phyloP scores from a whole-genome alignment of 2,113 vertebrate genomes.

The Archocentrus centrarchus region DNA sequence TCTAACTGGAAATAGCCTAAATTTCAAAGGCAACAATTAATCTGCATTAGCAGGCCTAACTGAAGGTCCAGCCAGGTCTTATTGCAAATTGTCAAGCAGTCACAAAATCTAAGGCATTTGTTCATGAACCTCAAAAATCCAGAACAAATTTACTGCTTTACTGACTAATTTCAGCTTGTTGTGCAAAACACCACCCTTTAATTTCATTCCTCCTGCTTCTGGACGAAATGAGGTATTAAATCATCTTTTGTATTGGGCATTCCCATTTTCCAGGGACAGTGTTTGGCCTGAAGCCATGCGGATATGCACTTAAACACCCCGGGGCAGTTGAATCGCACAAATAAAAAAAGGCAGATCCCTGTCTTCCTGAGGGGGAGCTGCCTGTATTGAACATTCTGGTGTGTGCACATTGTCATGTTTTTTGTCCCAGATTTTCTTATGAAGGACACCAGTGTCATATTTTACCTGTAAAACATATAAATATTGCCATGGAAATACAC shows the following conservation, averaged over 20 bases:
- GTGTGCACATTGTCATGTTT: background rate
- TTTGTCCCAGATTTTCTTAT: background rate
- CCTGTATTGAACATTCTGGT: background rate
- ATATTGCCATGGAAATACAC: background rate
- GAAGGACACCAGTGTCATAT: background rate
- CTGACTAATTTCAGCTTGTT: background rate
- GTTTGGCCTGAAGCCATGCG: background rate
- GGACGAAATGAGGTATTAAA: background rate
- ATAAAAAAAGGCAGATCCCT: accelerated
- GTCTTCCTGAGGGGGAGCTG: background rate
- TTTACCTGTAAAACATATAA: background rate
- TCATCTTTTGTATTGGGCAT: background rate
- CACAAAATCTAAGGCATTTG: background rate
- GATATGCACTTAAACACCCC: background rate
- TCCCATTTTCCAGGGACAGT: background rate
- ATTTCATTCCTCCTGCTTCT: background rate
- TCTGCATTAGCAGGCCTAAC: background rate
- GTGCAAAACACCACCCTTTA: background rate
- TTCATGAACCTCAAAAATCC: background rate
- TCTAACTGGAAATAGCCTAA: background rate
- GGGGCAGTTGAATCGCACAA: background rate
- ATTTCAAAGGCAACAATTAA: background rate
- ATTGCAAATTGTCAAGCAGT: background rate
- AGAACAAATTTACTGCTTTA: background rate
- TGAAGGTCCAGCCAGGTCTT: background rate